Conservation (phyloP, 1,140 invertebrate genomes). For the Adoxophyes honmai region DNA sequence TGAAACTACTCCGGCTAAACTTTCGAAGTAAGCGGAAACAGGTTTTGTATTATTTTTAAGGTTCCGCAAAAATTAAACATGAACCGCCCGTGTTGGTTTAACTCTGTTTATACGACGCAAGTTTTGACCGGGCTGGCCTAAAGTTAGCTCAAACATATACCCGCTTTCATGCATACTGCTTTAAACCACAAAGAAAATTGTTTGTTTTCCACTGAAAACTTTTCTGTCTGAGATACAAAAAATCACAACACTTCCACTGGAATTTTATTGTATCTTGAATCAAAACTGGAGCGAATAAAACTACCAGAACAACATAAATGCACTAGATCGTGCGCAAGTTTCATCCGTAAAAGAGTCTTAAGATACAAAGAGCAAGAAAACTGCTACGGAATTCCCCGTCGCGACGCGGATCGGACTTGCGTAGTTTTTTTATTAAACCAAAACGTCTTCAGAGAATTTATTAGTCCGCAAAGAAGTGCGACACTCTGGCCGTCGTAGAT, state of each 20-base stretch:
- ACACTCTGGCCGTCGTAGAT: no score
- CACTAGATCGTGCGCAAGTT: constrained; percentile 12
- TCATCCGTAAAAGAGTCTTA: constrained; percentile 11
- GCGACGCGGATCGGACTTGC: constrained; percentile 10
- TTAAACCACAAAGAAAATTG: background rate
- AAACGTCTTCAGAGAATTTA: constrained; percentile 14
- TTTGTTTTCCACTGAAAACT: background rate
- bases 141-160: background rate
- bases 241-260: background rate
- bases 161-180: background rate
- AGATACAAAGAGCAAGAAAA: constrained; percentile 10
- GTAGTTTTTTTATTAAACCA: constrained; percentile 13
- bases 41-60: constrained; percentile 69
- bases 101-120: constrained; percentile 2
- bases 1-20: constrained; percentile 55
- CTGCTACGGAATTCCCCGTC: constrained; percentile 5
- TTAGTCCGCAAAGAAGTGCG: constrained; percentile 1
- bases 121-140: background rate
- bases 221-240: no score
- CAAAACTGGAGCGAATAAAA: background rate
- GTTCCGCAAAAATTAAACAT: constrained; percentile 28
- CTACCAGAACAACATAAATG: background rate
- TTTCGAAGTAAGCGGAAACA: constrained; percentile 51
- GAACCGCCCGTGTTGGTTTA: constrained; percentile 6
- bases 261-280: background rate